These are phyloP conservation scores for Cherax destructor DNA, from an alignment of 1,140 invertebrate species.

Conservation along the genomic window DNA sequence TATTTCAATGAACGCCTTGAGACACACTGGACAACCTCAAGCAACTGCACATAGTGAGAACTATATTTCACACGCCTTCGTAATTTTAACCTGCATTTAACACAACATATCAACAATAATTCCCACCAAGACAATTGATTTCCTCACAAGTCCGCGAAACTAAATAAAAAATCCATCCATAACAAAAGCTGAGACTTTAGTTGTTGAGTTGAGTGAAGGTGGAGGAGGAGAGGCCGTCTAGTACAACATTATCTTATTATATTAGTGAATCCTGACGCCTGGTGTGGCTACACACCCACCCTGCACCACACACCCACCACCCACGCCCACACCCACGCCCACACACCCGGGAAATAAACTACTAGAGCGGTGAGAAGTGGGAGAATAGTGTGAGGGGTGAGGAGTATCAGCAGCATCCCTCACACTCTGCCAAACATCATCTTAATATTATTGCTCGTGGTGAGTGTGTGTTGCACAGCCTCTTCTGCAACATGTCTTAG, in stretches of 20 bases:
- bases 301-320: too few relatives aligned
- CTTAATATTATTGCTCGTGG: too few relatives aligned
- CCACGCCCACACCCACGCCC: too few relatives aligned
- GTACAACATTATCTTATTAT: conserved; percentile 2
- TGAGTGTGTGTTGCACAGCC: too few relatives aligned
- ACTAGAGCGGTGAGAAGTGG: too few relatives aligned
- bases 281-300: too few relatives aligned
- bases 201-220: conserved; percentile 2
- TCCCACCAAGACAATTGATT: neutral
- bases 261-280: neutral
- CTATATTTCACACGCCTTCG: neutral
- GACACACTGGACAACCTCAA: conserved; percentile 36
- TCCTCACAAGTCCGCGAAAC: too few relatives aligned
- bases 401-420: too few relatives aligned
- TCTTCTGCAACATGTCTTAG: too few relatives aligned
- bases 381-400: too few relatives aligned
- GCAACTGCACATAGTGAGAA: neutral
- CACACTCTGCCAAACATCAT: too few relatives aligned
- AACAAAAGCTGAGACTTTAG: neutral
- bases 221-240: conserved; percentile 1
- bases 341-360: too few relatives aligned
- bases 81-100: neutral
- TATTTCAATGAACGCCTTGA: conserved; percentile 9
- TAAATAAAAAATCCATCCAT: neutral
- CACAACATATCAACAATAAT: neutral